Evolutionary conservation across 2,888 invertebrate species (phyloP).

Genomic region (Pogonocherus hispidulus): DNA sequence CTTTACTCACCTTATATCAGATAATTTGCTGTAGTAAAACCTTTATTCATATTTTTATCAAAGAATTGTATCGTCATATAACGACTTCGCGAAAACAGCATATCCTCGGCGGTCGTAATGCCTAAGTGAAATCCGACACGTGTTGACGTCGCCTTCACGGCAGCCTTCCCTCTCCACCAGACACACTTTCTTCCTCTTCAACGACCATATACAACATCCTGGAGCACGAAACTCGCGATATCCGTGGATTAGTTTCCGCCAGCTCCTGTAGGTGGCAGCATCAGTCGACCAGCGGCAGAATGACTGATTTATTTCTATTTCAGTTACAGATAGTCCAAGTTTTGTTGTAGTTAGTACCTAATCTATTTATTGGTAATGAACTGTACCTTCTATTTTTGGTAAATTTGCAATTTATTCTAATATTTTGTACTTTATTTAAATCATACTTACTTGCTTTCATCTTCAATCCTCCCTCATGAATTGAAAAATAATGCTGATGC

Average conservation of each 20-base stretch:
- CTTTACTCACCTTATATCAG: too few species aligned
- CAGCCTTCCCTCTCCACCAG: conserved; percentile 29
- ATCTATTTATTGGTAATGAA: too few species aligned
- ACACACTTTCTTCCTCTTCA: conserved; percentile 31
- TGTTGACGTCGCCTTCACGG: conserved; percentile 32
- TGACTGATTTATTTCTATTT: background rate
- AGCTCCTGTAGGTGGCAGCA: conserved; percentile 10
- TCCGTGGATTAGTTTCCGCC: background rate
- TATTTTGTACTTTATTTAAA: too few species aligned
- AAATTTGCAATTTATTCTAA: too few species aligned
- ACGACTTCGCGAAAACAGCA: conserved; percentile 4
- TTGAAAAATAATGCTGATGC: too few species aligned
- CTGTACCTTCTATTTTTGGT: too few species aligned
- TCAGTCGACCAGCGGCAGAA: background rate
- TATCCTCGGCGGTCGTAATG: conserved; percentile 9
- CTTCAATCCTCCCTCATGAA: too few species aligned
- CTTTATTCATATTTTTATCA: too few species aligned
- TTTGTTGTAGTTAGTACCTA: too few species aligned
- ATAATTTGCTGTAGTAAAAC: too few species aligned
- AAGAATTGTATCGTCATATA: background rate
- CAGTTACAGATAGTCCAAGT: too few species aligned
- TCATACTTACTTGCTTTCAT: too few species aligned
- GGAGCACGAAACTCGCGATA: conserved; percentile 22
- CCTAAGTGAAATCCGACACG: conserved; percentile 31
- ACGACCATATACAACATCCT: conserved; percentile 28